These are phyloP conservation scores for Physella acuta DNA, from an alignment of 1,140 invertebrate genomes.

Conservation along the genomic window DNA sequence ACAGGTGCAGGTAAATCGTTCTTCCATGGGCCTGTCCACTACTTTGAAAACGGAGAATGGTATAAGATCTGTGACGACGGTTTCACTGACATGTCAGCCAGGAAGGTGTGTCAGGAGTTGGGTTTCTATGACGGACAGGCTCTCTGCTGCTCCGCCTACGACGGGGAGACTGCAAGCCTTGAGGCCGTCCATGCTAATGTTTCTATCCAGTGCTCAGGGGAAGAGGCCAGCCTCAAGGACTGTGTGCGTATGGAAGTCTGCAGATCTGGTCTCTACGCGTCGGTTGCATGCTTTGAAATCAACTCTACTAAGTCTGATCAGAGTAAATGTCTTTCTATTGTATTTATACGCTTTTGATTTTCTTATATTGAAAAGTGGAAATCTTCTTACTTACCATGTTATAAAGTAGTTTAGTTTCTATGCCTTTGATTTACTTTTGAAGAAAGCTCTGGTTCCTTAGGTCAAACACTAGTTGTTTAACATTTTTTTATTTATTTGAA, in stretches of 20 bases:
- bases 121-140: slow-evolving; percentile 40
- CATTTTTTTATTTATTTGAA: no score
- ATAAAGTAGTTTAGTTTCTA: no score
- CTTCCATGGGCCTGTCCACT: slow-evolving; percentile 36
- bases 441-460: no score
- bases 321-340: no score
- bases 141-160: slow-evolving; percentile 42
- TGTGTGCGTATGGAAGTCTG: slow-evolving; percentile 36
- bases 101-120: slow-evolving; percentile 39
- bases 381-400: no score
- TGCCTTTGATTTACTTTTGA: no score
- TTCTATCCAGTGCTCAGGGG: slow-evolving; percentile 34
- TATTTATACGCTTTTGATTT: no score
- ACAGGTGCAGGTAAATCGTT: slow-evolving; percentile 28
- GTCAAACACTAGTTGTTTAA: no score
- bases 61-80: slow-evolving; percentile 39
- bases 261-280: slow-evolving; percentile 35
- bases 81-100: slow-evolving; percentile 41
- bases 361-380: no score
- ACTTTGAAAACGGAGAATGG: slow-evolving; percentile 37
- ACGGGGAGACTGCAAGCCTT: neutral
- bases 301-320: no score
- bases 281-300: slow-evolving; percentile 38
- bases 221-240: slow-evolving; percentile 30
- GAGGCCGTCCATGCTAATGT: slow-evolving; percentile 27